Conservation (phyloP, 2,888 invertebrate species). For the Agrochola lota region DNA sequence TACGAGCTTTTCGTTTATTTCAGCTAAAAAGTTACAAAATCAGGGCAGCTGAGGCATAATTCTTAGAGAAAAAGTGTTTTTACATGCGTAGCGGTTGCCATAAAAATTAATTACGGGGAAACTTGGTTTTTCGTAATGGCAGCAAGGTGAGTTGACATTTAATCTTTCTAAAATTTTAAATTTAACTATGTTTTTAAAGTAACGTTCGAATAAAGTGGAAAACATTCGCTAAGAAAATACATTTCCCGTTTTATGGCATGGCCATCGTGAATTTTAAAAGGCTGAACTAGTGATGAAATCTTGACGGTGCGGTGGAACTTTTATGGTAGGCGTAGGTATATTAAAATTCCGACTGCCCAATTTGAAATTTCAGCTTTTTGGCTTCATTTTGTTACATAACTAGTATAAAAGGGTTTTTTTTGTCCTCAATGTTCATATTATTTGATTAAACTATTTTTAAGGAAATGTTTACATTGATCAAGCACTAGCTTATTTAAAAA, state of each 20-base stretch:
- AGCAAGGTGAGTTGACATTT: slow-evolving; percentile 54
- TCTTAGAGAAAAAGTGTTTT: slow-evolving; percentile 63
- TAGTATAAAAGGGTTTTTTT: no score
- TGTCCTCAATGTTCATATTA: no score
- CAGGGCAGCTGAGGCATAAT: slow-evolving; percentile 58
- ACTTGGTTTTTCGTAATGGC: slow-evolving; percentile 63
- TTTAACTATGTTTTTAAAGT: slow-evolving; percentile 55
- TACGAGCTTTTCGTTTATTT: slow-evolving; percentile 63
- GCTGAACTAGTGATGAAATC: slow-evolving; percentile 53
- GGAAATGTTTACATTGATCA: no score
- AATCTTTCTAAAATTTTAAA: slow-evolving; percentile 50
- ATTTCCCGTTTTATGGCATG: slow-evolving; percentile 52
- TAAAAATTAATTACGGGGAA: slow-evolving; percentile 66
- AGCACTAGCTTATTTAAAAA: no score
- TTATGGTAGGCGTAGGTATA: slow-evolving; percentile 40
- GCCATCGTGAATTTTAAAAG: slow-evolving; percentile 46
- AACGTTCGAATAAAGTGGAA: slow-evolving; percentile 56
- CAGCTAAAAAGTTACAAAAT: slow-evolving; percentile 64
- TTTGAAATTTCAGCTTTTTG: slow-evolving; percentile 19
- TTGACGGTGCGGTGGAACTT: slow-evolving; percentile 19
- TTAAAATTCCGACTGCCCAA: slow-evolving; percentile 18
- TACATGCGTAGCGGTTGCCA: slow-evolving; percentile 60
- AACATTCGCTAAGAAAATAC: slow-evolving; percentile 57
- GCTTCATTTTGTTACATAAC: slow-evolving; percentile 5
- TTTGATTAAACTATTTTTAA: no score